Evolutionary conservation across 2,888 invertebrate genomes (phyloP), one percentile per base, ranked within the genome.

Genomic region (Ophonus ardosiacus): DNA sequence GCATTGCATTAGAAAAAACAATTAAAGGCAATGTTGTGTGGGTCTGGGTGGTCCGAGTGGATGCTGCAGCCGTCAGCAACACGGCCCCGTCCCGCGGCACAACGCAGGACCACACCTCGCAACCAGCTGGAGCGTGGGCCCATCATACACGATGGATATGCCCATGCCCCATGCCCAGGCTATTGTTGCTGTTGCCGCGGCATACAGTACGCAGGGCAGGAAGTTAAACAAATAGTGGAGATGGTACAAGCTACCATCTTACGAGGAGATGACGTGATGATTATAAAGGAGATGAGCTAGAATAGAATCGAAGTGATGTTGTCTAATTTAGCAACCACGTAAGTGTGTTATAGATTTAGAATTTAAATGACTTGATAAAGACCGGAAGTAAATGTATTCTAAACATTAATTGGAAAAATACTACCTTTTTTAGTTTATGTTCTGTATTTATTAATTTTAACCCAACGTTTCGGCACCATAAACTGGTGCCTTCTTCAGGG

Each of bases 11-110:
- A 51, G 43, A 51, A 51, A 51, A 51, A 51, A 51, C 43, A 51
- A 51, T 51, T 51, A 51, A 51, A 51, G 38, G 24, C 43, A 31
- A 31, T 31, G 31, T 31, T 31, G 31, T 31, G 10, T 59, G 51
- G 57, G 84, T 31, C 84, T 84, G 84, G 84, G 84, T 84, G 84
- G 84, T 84, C 84, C 31, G 81, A 63, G 63, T 21, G 18, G 18
- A 21, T 18, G 78, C 63, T 84, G 83, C 43, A 76, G 78, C 81
- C 86, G 78, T 63, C 65, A 78, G 71, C 81, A 78, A 84, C 80
- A 86, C 65, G 57, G 68, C 76, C 80, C 76, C 78, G 18, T 78
- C 78, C 43, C 43, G 43, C 43, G 43, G 43, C 31, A 31, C 31
- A 31, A 31, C 31, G 6, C 31, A 31, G 43, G 43, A 51, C 78